Evolutionary conservation across 92 coral and sea anemone species (phyloP).

Genomic region (Plumapathes pennacea): DNA sequence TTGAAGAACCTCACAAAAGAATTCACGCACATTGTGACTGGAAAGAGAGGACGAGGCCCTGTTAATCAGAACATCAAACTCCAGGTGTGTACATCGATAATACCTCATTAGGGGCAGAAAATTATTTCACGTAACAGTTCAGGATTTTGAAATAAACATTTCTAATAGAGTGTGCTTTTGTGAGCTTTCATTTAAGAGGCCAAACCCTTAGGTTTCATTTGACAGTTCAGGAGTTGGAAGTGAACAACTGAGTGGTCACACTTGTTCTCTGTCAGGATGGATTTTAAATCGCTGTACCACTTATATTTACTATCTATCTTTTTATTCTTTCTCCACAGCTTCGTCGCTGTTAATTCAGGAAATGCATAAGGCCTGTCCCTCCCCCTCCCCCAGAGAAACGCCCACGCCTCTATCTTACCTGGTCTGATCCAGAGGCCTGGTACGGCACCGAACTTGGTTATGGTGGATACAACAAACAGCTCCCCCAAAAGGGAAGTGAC

Average conservation of each 20-base stretch:
- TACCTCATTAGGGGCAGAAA: no score
- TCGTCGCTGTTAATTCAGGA: slow-evolving; percentile 67
- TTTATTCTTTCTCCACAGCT: slow-evolving; percentile 31
- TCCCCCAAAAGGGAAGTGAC: slow-evolving; percentile 77
- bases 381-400: slow-evolving; percentile 80
- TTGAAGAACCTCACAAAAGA: slow-evolving; percentile 46
- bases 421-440: slow-evolving; percentile 92
- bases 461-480: slow-evolving; percentile 78
- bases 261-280: no score
- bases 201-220: no score
- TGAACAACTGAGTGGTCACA: no score
- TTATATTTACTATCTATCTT: no score
- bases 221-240: no score
- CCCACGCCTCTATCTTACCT: slow-evolving; percentile 55
- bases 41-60: slow-evolving; percentile 23
- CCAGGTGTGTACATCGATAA: slow-evolving; percentile 27
- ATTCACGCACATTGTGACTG: slow-evolving; percentile 79
- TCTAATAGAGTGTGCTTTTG: no score
- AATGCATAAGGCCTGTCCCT: slow-evolving; percentile 73
- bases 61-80: slow-evolving; percentile 29
- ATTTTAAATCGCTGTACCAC: no score
- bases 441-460: slow-evolving; percentile 70
- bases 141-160: no score
- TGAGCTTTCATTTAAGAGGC: no score
- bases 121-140: no score